Evolutionary conservation across 1,140 invertebrate species (phyloP), one percentile per base, ranked within the genome.

Genomic region (Hyphantria cunea): DNA sequence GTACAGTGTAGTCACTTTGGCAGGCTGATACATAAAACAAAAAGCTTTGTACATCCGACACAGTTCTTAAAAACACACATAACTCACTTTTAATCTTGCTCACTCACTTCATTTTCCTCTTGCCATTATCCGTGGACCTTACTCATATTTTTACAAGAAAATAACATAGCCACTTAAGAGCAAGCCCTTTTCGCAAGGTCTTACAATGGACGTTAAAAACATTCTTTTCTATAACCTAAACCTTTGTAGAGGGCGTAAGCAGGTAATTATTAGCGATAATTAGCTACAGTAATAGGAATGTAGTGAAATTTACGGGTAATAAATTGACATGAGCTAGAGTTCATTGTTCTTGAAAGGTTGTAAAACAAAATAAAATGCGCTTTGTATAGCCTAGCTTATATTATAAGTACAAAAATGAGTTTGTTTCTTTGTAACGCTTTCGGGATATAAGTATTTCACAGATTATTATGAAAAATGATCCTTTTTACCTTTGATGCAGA

Each of bases 261-360:
- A 41, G 52, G 13, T 39, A 44, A 32, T 54, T 54, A 54, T 54
- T 44, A 39, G 31, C 52, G 39, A 39, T 54, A 54, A 54, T 54
- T 54, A 54, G 52, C 44, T 12, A 14, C 13, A 13, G 39, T 44
- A 54, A 33, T 13, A 15, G 50, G 34, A 12, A 15, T 15, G 32
- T 17, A n/a, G 15, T 3, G 11, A 37, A 37, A 37, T 10, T 37
- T 37, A 11, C 34, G 8, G 8, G 34, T 37, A 37, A 37, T 37
- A 37, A 37, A 8, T 7, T 2, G 3, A 37, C 11, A 37, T 37
- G 7, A 7, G 34, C 0, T 0, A 37, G 11, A 37, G 34, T 8
- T 37, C 8, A 37, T 10, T 8, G 34, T 8, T 37, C 8, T 37
- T n/a, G 11, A 2, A 7, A 37, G 11, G 7, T 10, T 37, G 8